Percentiles rank a stretch among this genome's conserved stretches.
phyloP scores from a whole-genome alignment of 2,888 invertebrate species.

The Itoplectis maculator region DNA sequence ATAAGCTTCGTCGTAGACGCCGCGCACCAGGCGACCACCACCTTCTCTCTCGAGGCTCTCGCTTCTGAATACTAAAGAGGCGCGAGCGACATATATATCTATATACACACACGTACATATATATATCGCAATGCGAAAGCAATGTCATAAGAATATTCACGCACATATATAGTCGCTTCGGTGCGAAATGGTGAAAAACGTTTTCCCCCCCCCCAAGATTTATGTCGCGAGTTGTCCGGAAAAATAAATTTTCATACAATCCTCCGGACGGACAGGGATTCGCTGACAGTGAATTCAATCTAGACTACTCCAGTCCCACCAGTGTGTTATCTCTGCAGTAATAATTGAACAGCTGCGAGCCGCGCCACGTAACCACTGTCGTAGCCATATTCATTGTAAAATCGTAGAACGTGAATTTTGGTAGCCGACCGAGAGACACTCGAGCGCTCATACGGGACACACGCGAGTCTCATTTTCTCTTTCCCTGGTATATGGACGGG shows the following conservation, averaged over 20 bases:
- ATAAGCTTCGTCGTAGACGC: constrained; percentile 45
- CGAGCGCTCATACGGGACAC: neutral
- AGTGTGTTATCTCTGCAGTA: constrained; percentile 15
- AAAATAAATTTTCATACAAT: constrained; percentile 56
- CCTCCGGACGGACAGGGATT: no score
- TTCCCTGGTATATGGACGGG: neutral
- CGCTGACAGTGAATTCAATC: neutral
- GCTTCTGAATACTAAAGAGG: constrained; percentile 65
- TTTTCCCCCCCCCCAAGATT: constrained; percentile 58
- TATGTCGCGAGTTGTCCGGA: constrained; percentile 38
- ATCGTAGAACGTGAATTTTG: constrained; percentile 45
- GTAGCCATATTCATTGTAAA: constrained; percentile 30
- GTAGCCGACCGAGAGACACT: neutral
- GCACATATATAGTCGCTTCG: neutral
- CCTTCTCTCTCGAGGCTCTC: constrained; percentile 48
- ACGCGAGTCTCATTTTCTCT: constrained; percentile 38
- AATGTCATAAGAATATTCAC: constrained; percentile 19
- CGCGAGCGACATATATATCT: constrained; percentile 1
- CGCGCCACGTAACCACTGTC: neutral
- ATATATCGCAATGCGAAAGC: constrained; percentile 20
- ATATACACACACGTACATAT: neutral
- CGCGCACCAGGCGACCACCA: constrained; percentile 2
- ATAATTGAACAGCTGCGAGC: constrained; percentile 18
- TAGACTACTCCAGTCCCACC: no score
- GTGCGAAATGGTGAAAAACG: constrained; percentile 45